phyloP scores from a whole-genome alignment of 1,140 invertebrate species.

The Aphaenogaster rudis region DNA sequence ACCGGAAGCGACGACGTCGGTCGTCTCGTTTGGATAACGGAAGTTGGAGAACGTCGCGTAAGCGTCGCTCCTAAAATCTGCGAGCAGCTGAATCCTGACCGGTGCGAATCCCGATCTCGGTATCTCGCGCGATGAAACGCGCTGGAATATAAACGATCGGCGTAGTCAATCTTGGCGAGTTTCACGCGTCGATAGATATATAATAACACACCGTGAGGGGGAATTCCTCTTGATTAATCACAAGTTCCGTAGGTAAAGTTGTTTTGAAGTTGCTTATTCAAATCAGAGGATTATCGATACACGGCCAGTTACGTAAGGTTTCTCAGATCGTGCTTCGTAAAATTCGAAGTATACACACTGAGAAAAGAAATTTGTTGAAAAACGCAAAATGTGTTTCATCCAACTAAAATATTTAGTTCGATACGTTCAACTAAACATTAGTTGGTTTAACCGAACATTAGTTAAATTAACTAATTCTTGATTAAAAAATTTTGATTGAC shows the following conservation, averaged over 20 bases:
- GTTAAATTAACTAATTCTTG: too few relatives aligned
- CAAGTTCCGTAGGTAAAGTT: not conserved
- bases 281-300: not conserved
- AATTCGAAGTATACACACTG: not conserved
- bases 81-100: not conserved
- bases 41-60: constrained; percentile 15
- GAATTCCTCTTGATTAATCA: not conserved
- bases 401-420: too few relatives aligned
- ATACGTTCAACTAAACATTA: too few relatives aligned
- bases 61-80: not conserved
- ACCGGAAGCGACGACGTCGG: not conserved
- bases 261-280: not conserved
- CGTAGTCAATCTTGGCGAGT: not conserved
- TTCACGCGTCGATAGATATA: not conserved
- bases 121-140: not conserved
- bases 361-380: too few relatives aligned
- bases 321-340: not conserved
- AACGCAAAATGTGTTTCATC: too few relatives aligned
- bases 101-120: not conserved
- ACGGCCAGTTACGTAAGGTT: not conserved
- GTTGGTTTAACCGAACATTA: too few relatives aligned
- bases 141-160: not conserved
- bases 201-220: not conserved
- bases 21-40: constrained; percentile 33
- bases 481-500: too few relatives aligned